A percentile compares a stretch with the other conserved stretches of the same genome.
These are phyloP conservation scores for Tenthredo mesomela DNA, from an alignment of 2,888 invertebrate genomes.

Conservation along the genomic window DNA sequence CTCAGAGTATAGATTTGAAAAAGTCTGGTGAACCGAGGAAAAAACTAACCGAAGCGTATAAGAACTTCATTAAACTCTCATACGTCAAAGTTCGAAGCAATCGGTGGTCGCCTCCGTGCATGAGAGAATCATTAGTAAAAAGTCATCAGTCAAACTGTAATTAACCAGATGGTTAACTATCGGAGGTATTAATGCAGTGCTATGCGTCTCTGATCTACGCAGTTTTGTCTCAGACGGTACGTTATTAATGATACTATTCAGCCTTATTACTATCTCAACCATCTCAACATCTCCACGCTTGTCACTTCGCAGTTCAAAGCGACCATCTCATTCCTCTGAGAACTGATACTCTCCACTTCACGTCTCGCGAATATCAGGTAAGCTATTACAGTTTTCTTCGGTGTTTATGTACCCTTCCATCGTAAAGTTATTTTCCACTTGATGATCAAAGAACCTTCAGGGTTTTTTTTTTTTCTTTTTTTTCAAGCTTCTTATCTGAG, in stretches of 20 bases:
- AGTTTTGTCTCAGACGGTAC: constrained; percentile 58
- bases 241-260: constrained; percentile 64
- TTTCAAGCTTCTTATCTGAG: neutral
- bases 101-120: constrained; percentile 37
- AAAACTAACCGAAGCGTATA: constrained; percentile 19
- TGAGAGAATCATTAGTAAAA: constrained; percentile 49
- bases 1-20: neutral
- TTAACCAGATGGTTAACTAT: constrained; percentile 61
- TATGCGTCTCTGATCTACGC: constrained; percentile 22
- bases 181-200: constrained; percentile 64
- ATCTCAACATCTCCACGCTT: constrained; percentile 62
- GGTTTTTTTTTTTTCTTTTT: no score
- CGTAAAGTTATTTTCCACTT: neutral
- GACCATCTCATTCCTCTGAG: constrained; percentile 54
- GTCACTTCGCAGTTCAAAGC: constrained; percentile 63
- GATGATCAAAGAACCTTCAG: neutral
- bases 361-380: neutral
- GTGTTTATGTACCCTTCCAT: neutral
- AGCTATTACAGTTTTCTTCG: neutral
- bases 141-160: constrained; percentile 64
- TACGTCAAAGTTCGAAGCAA: constrained; percentile 44
- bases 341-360: constrained; percentile 3
- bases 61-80: constrained; percentile 48
- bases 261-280: constrained; percentile 1
- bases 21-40: neutral